Evolutionary conservation across 2,888 invertebrate genomes (phyloP), one percentile per base, ranked within the genome.

Genomic region (Drosophila austrosaltans): DNA sequence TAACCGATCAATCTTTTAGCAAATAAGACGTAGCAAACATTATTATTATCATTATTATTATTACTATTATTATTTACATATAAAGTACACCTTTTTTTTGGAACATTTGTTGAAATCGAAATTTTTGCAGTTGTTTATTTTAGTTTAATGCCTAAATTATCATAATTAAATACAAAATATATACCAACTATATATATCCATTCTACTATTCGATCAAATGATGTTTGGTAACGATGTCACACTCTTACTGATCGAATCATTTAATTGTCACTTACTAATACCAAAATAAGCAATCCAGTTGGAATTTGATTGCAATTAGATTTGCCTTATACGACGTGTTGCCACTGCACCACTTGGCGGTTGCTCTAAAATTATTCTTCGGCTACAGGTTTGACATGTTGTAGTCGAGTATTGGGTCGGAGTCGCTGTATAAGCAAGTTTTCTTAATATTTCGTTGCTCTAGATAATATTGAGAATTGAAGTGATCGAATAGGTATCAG

Each of bases 21-120:
- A 60, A 28, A 22, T 72, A 75, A 63, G 69, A 32, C 22, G 42
- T 72, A 73, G 75, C 69, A 59, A 75, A 63, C 61, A 69, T 72
- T 65, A 72, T 59, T 59, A 58, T 67, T 54, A 63, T 54, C 59
- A 68, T 44, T 16, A 16, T 16, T 16, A 16, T 16, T 16, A 16
- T 16, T 16, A 16, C 16, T 16, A 16, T 59, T 16, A 65, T 44
- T 75, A 48, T 40, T 64, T 44, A 42, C 25, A 48, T 44, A 36
- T 36, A 39, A 7, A 36, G 36, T 36, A 36, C 36, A 20, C 42
- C 8, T 63, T 72, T 66, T 78, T 81, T 68, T 74, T 70, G 58
- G 48, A 62, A 72, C 69, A 74, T 68, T 88, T 84, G 89, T 81
- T 88, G 67, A 80, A 74, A 62, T 20, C 68, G 63, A 81, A 87